Conservation (phyloP, 2,113 vertebrate genomes). For the Leucopsar rothschildi region DNA sequence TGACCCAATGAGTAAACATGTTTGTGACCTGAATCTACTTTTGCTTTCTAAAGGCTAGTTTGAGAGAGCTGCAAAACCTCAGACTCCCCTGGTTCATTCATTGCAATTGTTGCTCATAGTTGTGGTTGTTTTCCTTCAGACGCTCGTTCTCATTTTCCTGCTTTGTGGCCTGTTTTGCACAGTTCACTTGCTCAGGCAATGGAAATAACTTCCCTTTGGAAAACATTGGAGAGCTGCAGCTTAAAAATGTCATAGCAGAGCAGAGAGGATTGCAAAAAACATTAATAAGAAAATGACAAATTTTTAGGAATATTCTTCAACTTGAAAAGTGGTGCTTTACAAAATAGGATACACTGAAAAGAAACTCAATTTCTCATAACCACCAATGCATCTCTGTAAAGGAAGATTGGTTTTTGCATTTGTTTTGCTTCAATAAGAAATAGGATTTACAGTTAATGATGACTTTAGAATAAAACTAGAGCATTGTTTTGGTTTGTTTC, state of each 20-base stretch:
- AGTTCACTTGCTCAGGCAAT: not conserved
- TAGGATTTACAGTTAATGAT: not conserved
- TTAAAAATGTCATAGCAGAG: not conserved
- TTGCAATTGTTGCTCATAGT: constrained; percentile 22
- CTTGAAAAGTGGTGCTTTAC: not conserved
- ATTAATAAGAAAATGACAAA: not conserved
- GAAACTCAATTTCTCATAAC: not conserved
- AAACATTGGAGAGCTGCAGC: not conserved
- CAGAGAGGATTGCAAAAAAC: not conserved
- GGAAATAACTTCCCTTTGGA: constrained; percentile 31
- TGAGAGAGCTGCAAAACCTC: constrained; percentile 37
- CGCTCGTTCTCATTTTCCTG: constrained; percentile 5
- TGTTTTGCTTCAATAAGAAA: not conserved
- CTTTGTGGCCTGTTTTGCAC: constrained; percentile 3
- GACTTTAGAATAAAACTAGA: not conserved
- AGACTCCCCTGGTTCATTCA: not conserved
- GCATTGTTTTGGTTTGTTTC: not conserved
- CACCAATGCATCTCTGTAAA: not conserved
- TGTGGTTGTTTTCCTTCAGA: constrained; percentile 45
- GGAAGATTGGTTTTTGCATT: not conserved
- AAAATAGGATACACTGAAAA: not conserved
- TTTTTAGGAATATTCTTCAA: not conserved
- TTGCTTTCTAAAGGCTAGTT: constrained; percentile 36
- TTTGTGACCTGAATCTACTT: constrained; percentile 42
- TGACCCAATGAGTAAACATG: constrained; percentile 29